A percentile compares a stretch with the other conserved stretches of the same genome.
Conservation (phyloP, 2,113 vertebrate species). For the Ailurus styani region DNA sequence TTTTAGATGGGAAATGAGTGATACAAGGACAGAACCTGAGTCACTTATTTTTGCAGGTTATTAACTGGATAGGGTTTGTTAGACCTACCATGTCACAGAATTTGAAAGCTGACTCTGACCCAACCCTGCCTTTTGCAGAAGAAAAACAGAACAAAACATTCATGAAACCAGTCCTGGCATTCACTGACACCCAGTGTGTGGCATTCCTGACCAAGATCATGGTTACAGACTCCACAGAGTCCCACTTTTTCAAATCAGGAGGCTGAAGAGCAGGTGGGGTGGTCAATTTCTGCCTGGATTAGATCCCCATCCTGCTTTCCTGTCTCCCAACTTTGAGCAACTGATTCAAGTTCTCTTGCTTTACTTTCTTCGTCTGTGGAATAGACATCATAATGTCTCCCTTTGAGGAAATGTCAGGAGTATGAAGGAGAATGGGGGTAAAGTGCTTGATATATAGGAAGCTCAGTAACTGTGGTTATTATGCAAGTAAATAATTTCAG, state of each 20-base stretch:
- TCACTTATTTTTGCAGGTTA: slow-evolving; percentile 43
- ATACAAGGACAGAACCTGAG: slow-evolving; percentile 46
- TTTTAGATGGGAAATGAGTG: slow-evolving; percentile 21
- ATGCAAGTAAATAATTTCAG: background rate
- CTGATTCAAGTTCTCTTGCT: background rate
- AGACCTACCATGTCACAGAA: background rate
- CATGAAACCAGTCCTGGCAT: background rate
- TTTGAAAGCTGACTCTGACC: background rate
- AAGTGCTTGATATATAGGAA: background rate
- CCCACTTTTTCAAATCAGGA: background rate
- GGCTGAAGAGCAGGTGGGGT: background rate
- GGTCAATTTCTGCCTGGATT: background rate
- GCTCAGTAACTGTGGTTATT: background rate
- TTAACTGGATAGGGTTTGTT: slow-evolving; percentile 30
- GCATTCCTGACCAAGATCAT: background rate
- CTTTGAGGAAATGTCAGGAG: background rate
- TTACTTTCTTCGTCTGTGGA: background rate
- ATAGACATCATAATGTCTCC: background rate
- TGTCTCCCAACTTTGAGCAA: background rate
- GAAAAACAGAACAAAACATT: background rate
- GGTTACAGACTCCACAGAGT: background rate
- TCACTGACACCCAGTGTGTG: accelerated
- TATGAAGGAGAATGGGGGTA: background rate
- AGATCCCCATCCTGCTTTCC: too few species aligned
- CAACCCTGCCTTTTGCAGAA: background rate